phyloP scores from a whole-genome alignment of 2,113 vertebrate species.

The Daphoenositta chrysoptera region DNA sequence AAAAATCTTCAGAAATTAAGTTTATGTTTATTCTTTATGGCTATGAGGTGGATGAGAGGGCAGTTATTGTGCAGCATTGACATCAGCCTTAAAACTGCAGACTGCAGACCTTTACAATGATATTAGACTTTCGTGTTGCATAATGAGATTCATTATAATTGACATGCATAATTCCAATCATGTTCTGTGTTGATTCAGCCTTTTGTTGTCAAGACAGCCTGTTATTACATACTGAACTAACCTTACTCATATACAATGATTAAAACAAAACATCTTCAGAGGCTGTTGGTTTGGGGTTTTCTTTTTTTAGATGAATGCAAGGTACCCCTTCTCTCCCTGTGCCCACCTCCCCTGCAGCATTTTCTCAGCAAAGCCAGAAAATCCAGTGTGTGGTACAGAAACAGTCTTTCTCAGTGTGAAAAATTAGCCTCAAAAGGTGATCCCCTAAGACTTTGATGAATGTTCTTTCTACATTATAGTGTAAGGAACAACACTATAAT shows the following conservation, averaged over 20 bases:
- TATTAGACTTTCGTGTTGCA: constrained; percentile 37
- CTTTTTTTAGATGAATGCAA: neutral
- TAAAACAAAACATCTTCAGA: constrained; percentile 28
- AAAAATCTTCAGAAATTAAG: constrained; percentile 18
- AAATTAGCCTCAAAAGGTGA: neutral
- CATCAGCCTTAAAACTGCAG: constrained; percentile 47
- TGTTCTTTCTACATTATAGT: neutral
- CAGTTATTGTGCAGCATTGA: constrained; percentile 53
- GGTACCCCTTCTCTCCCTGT: neutral
- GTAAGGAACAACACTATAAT: neutral
- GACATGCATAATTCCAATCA: constrained; percentile 63
- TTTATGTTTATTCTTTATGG: constrained; percentile 48
- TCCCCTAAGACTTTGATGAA: neutral
- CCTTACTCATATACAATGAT: neutral
- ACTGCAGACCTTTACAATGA: constrained; percentile 44
- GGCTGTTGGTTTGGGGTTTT: neutral
- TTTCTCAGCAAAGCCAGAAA: neutral
- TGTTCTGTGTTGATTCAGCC: constrained; percentile 40
- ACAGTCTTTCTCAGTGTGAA: neutral
- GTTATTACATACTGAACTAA: constrained; percentile 43
- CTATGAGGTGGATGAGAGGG: neutral
- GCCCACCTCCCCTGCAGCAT: neutral
- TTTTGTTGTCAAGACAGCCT: constrained; percentile 63
- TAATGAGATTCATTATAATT: constrained; percentile 68
- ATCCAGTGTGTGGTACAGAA: neutral